Base-by-base conservation (phyloP, 2,797 vertebrate genomes). In the Iguana delicatissima region DNA sequence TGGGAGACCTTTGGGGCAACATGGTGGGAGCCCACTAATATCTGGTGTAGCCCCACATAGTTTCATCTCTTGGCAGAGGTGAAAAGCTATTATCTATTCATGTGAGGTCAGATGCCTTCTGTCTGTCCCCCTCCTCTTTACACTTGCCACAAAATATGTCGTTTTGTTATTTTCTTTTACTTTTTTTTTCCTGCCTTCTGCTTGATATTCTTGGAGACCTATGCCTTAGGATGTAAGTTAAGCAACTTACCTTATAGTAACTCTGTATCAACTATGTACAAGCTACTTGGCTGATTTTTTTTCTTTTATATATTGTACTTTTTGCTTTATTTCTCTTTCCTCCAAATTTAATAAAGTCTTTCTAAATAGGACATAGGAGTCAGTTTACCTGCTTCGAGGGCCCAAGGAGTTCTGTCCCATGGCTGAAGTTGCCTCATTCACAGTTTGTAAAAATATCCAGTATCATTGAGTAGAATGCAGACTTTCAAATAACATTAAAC, bases 291-390 rank as follows among this genome's bases (percentile, higher is more conserved):
- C 59, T 86, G 55, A 77, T 29, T 64, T 62, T 22, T 80, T 87
- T 38, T 79, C 79, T 86, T 86, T 35, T 52, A 52, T 85, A 74
- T 77, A 2, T 79, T 79, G 24, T 79, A 26, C 57, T 46, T 24
- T 77, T 77, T 79, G 74, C 73, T 87, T 79, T 79, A 16, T 73
- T 16, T 42, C 55, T 64, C 85, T 87, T 64, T 79, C 57, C 38
- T 87, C 74, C 86, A 16, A 24, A 24, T 79, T 87, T 87, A 87
- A 87, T 87, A 87, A 87, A 87, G 57, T 79, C 74, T 64, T 87
- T 79, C 74, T 87, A 79, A 87, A 87, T 79, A 64, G 57, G 38
- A 79, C 13, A 2, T 76, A 32, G 52, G 55, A 59, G 35, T 80
- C 57, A 6, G 6, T 57, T 46, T 6, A 35, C 55, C 24, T 87